A percentile compares a stretch with the other conserved stretches of the same genome.
phyloP scores from a whole-genome alignment of 2,888 invertebrate species.

The Campoplex nolae region DNA sequence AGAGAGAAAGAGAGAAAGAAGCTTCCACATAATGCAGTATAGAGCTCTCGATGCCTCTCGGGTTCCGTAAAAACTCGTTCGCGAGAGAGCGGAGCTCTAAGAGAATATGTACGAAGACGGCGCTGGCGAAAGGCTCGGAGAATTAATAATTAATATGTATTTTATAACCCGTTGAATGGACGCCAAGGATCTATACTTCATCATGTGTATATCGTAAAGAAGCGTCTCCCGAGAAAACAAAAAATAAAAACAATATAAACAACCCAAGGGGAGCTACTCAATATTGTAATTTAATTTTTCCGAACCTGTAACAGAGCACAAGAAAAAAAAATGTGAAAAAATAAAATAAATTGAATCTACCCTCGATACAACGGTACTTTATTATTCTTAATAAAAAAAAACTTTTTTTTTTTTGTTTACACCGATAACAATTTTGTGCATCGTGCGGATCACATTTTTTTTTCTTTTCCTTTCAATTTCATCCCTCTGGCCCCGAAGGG shows the following conservation, averaged over 20 bases:
- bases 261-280: not conserved
- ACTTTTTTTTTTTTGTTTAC: not conserved
- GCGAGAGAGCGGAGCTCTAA: constrained; percentile 9
- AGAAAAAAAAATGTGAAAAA: not conserved
- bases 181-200: constrained; percentile 22
- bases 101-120: constrained; percentile 25
- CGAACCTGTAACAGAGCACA: not conserved
- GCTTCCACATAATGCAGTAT: constrained; percentile 56
- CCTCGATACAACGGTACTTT: not conserved
- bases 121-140: constrained; percentile 22
- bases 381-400: not conserved
- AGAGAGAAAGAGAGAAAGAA: constrained; percentile 32
- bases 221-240: not conserved
- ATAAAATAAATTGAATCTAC: not conserved
- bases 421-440: not conserved
- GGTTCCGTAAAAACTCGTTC: constrained; percentile 56
- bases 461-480: not conserved
- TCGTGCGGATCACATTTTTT: not conserved
- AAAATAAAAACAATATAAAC: not conserved
- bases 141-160: constrained; percentile 54
- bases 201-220: constrained; percentile 18
- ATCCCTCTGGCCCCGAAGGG: not conserved
- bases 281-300: constrained; percentile 4
- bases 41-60: constrained; percentile 51
- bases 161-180: constrained; percentile 45